Base-by-base conservation (phyloP, 2,113 vertebrate genomes). In the Anhinga anhinga region DNA sequence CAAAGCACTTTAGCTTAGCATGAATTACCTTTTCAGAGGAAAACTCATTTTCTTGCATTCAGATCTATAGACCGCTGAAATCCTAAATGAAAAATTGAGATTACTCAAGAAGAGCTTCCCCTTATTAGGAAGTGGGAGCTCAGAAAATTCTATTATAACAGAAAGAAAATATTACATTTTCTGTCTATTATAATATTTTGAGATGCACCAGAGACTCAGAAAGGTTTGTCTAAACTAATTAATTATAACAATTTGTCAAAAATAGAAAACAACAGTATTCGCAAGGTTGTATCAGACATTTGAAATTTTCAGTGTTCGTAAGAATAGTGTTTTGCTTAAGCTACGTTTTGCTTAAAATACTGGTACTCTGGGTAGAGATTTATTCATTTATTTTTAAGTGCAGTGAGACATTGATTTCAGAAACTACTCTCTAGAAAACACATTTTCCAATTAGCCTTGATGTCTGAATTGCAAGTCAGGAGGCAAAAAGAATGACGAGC, bases 381-480 rank as follows among this genome's bases (percentile, higher is more conserved):
- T 91, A 74, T 71, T 93, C 9, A 25, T 63, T 81, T 71, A 53
- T 81, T 52, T 86, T 73, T 36, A 56, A 76, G 19, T 30, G 2
- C 10, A 27, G 44, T 18, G 30, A 63, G 88, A 58, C 77, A 34
- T 10, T 89, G 44, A 67, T 93, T 87, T 96, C 69, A 19, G 73
- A 50, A 84, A 17, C 22, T 65, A 2, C 40, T 63, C n/a, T 36
- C 84, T 55, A 61, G 78, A 80, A 91, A 91, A 85, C 78, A 82
- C n/a, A 22, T 90, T 95, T 94, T 62, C 91, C 93, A 91, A 82
- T 95, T 92, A 96, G 90, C 55, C 82, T 92, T 93, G 92, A 86
- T 92, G 86, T 55, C 71, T 82, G 95, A 73, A 78, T 79, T 47
- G 52, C 15, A 16, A 94, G 86, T 78, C 91, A 83, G 93, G 84